phyloP scores from a whole-genome alignment of 2,888 invertebrate genomes.

The Pherbina coryleti region DNA sequence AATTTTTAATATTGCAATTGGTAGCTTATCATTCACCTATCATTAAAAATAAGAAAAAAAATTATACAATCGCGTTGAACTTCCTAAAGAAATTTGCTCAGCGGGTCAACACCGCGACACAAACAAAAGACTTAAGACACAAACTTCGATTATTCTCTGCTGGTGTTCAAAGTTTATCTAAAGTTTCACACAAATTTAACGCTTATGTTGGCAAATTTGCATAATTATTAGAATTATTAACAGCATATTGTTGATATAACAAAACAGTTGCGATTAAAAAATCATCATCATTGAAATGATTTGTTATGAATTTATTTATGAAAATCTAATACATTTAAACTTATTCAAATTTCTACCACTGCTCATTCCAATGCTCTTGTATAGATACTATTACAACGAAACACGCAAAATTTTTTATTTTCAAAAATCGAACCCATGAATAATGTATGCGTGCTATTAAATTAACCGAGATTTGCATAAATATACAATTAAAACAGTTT shows the following conservation, averaged over 20 bases:
- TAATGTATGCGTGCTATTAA: slow-evolving; percentile 13
- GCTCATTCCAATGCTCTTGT: neutral
- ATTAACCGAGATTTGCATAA: neutral
- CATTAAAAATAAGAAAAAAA: too few species aligned
- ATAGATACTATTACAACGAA: too few species aligned
- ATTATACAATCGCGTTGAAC: too few species aligned
- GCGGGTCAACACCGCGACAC: too few species aligned
- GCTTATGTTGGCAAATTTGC: too few species aligned
- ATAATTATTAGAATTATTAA: too few species aligned
- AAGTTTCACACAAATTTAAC: too few species aligned
- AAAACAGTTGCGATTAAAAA: slow-evolving; percentile 12
- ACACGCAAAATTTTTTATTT: slow-evolving; percentile 15
- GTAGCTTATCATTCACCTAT: too few species aligned
- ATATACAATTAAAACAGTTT: neutral
- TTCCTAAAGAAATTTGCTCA: too few species aligned
- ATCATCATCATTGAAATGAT: slow-evolving; percentile 21
- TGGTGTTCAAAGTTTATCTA: too few species aligned
- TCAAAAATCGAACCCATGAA: slow-evolving; percentile 17
- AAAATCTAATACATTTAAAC: neutral
- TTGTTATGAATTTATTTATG: slow-evolving; percentile 16
- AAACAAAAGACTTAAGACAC: slow-evolving; percentile 7
- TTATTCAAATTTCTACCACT: neutral
- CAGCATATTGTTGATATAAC: too few species aligned
- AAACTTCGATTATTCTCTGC: neutral
- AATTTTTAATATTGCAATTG: too few species aligned